Base-by-base conservation (phyloP, 2,888 invertebrate species). In the Gandaritis pyraliata region DNA sequence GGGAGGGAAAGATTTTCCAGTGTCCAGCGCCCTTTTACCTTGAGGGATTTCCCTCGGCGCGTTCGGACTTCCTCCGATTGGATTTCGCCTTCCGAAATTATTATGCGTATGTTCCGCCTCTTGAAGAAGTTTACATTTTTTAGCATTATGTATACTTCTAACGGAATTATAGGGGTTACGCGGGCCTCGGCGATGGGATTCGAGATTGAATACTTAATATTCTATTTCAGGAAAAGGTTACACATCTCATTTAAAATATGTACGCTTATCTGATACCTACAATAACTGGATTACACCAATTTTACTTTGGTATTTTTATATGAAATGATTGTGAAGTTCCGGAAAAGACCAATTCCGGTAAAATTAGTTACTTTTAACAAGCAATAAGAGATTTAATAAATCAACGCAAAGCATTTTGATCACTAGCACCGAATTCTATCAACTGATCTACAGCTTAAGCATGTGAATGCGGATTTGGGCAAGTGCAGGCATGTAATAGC, bases 11-110 rank as follows among this genome's bases (percentile, higher is more conserved):
- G 87, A 90, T 91, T 90, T 91, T 88, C 90, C 85, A 88, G 78
- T 89, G 89, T 87, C 89, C 91, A 81, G 83, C 74, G 81, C 80
- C 83, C 85, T 87, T 86, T 88, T 87, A 89, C 90, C 90, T 90
- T 81, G 72, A 72, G 81, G 86, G 85, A 90, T 88, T 90, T 88
- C 89, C 90, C 90, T 70, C 72, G 88, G 74, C 83, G 78, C 78
- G 72, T 69, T 72, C 71, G 71, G 78, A 75, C 78, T 79, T 78
- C 76, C 73, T 75, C 76, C 85, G 86, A 89, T 89, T 88, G 86
- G 85, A 86, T 89, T 88, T 85, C 81, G 86, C 83, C 84, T 88
- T 86, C 82, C 83, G 80, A 87, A 43, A 90, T 90, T 84, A 89
- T 87, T 85, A 88, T 88, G 86, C 86, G 86, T 86, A 83, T 81